Conservation (phyloP, 1,140 invertebrate species). For the Plutomurus gul region DNA sequence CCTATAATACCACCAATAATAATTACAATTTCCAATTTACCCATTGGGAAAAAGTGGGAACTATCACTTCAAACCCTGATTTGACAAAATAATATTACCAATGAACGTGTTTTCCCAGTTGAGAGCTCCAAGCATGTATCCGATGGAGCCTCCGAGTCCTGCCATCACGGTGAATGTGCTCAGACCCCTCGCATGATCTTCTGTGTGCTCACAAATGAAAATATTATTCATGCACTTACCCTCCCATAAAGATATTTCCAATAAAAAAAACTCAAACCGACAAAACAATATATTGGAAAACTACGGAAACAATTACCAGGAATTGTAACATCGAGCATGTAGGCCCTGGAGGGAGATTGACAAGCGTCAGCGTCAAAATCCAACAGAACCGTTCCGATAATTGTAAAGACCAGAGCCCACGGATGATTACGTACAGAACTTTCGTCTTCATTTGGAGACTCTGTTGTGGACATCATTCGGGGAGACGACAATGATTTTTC, state of each 20-base stretch:
- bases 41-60: not conserved
- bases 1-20: too few species aligned
- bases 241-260: too few species aligned
- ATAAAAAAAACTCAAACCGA: too few species aligned
- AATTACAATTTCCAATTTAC: too few species aligned
- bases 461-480: too few species aligned
- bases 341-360: constrained; percentile 89
- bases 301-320: constrained; percentile 65
- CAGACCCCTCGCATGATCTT: constrained; percentile 88
- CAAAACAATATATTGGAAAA: not conserved
- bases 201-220: too few species aligned
- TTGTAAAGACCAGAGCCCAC: constrained; percentile 89
- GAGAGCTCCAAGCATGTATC: constrained; percentile 88
- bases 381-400: constrained; percentile 87
- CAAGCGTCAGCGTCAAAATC: constrained; percentile 97
- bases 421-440: constrained; percentile 62
- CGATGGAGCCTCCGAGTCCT: constrained; percentile 89
- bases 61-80: not conserved
- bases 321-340: constrained; percentile 87
- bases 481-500: too few species aligned
- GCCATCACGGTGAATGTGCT: constrained; percentile 97
- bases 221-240: not conserved
- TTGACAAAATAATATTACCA: too few species aligned
- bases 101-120: constrained; percentile 87
- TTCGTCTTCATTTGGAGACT: constrained; percentile 13